Percentiles rank a stretch among this genome's conserved stretches.
Evolutionary conservation across 1,140 invertebrate species (phyloP).

Genomic region (Trinorchestia longiramus): DNA sequence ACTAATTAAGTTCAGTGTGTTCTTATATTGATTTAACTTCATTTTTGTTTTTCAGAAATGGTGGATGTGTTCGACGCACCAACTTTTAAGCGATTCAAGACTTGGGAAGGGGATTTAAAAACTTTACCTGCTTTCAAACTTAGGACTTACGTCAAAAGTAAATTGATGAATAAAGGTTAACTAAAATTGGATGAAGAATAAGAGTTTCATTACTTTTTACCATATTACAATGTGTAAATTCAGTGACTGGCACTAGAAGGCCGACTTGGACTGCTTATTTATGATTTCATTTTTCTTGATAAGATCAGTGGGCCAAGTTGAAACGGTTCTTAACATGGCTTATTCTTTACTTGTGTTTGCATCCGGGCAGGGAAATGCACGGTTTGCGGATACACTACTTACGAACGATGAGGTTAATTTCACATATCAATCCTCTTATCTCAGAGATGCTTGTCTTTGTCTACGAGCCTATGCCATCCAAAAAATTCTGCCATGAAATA

Average conservation of each 20-base stretch:
- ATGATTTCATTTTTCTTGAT: neutral
- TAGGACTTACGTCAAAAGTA: neutral
- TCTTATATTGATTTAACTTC: neutral
- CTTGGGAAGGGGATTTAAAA: conserved; percentile 19
- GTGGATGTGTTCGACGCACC: conserved; percentile 3
- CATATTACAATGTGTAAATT: neutral
- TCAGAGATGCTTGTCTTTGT: no score
- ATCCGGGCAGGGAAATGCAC: no score
- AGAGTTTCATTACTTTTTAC: neutral
- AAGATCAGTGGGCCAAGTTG: no score
- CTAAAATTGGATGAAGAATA: neutral
- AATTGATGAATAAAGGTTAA: neutral
- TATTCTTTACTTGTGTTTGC: no score
- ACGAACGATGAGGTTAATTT: no score
- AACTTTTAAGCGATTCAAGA: conserved; percentile 8
- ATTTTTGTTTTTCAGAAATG: conserved; percentile 17
- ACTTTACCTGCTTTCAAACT: conserved; percentile 4
- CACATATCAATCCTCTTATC: no score
- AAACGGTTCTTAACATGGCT: no score
- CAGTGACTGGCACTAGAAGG: neutral
- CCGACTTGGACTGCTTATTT: neutral
- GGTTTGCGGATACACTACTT: no score
- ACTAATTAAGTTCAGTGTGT: neutral
- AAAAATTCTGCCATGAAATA: no score
- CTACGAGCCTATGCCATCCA: no score